phyloP scores from a whole-genome alignment of 2,113 vertebrate genomes.

The Gobius niger region DNA sequence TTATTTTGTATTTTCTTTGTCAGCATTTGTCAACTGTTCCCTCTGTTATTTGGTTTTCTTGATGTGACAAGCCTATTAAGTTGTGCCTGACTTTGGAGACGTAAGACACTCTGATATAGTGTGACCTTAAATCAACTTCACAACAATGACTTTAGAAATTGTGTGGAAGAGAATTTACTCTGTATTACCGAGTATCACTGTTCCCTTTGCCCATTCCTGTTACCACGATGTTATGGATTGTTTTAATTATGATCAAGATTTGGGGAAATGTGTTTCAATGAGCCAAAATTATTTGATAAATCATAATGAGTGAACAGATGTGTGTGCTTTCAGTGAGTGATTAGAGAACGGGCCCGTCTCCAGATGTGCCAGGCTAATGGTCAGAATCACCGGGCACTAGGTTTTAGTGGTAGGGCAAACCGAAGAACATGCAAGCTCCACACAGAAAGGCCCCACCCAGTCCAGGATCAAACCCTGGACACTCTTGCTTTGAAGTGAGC shows the following conservation, averaged over 20 bases:
- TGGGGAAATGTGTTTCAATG: background rate
- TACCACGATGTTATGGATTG: background rate
- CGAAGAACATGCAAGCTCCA: too few relatives aligned
- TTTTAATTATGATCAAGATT: background rate
- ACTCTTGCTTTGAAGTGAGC: too few relatives aligned
- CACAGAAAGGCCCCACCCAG: too few relatives aligned
- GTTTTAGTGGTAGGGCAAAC: too few relatives aligned
- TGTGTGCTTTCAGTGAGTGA: background rate
- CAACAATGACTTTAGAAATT: constrained; percentile 20
- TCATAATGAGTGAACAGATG: background rate
- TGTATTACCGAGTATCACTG: background rate
- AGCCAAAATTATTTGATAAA: background rate
- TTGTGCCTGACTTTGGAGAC: constrained; percentile 75
- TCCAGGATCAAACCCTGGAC: too few relatives aligned
- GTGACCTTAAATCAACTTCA: constrained; percentile 38
- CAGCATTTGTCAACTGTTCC: constrained; percentile 43
- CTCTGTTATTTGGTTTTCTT: constrained; percentile 65
- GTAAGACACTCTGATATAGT: constrained; percentile 46
- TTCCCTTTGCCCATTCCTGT: background rate
- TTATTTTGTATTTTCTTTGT: constrained; percentile 60
- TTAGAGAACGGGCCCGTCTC: background rate
- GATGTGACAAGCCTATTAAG: constrained; percentile 67
- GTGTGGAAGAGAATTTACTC: constrained; percentile 15
- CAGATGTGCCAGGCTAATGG: too few relatives aligned
- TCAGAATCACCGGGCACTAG: too few relatives aligned